phyloP scores from a whole-genome alignment of 2,888 invertebrate species.

The Nymphalis c-album region DNA sequence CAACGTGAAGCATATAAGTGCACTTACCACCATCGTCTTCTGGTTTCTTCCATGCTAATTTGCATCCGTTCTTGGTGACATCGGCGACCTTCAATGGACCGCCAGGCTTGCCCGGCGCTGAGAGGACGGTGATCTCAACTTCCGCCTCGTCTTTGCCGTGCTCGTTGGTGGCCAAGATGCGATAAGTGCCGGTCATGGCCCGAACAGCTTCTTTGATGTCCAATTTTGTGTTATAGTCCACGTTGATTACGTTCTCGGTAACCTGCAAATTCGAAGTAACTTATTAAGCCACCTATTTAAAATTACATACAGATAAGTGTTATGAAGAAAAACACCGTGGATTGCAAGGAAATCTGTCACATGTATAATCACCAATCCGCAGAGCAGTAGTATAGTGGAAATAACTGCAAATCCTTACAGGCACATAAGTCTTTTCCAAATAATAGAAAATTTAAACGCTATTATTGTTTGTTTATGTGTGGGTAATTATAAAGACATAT shows the following conservation, averaged over 20 bases:
- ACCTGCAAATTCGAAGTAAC: constrained; percentile 63
- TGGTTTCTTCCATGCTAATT: constrained; percentile 95
- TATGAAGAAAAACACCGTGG: no score
- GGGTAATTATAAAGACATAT: no score
- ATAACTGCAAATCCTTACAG: no score
- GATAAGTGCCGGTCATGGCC: constrained; percentile 94
- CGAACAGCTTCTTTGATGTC: constrained; percentile 89
- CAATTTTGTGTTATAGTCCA: constrained; percentile 95
- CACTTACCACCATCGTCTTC: constrained; percentile 94
- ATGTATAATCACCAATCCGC: no score
- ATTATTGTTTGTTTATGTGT: no score
- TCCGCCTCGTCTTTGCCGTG: constrained; percentile 96
- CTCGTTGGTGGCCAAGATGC: constrained; percentile 93
- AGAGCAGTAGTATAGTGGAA: no score
- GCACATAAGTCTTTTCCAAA: no score
- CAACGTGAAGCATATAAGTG: no score
- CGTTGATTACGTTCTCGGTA: constrained; percentile 88
- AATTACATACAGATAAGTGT: no score
- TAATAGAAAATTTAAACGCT: no score
- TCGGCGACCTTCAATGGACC: constrained; percentile 94
- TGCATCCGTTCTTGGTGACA: constrained; percentile 94
- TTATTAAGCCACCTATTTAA: neutral
- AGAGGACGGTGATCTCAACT: constrained; percentile 93
- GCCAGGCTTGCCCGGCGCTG: constrained; percentile 91
- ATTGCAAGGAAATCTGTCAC: no score